A percentile compares a stretch with the other conserved stretches of the same genome.
These are phyloP conservation scores for Athalia rosae DNA, from an alignment of 2,888 invertebrate genomes.

Conservation along the genomic window DNA sequence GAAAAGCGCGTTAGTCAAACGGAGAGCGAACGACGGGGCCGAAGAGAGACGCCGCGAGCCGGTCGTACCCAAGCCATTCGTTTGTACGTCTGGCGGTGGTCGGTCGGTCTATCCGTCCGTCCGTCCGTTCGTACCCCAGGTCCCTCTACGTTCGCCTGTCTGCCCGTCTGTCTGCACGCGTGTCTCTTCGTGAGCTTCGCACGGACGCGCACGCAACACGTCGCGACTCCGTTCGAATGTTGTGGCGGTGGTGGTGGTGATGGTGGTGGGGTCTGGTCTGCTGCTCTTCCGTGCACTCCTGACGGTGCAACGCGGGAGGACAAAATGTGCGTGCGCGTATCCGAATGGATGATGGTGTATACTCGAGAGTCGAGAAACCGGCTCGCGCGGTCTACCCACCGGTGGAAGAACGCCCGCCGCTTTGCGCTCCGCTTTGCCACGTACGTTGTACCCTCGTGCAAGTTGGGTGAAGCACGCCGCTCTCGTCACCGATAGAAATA, in stretches of 20 bases:
- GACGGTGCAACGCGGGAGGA: neutral
- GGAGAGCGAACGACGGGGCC: neutral
- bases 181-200: slow-evolving; percentile 3
- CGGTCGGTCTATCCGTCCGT: too few relatives aligned
- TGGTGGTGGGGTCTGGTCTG: neutral
- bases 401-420: too few relatives aligned
- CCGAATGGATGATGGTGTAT: neutral
- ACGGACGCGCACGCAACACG: slow-evolving; percentile 23
- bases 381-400: too few relatives aligned
- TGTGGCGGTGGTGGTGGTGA: neutral
- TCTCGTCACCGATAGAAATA: neutral
- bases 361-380: slow-evolving; percentile 13
- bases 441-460: too few relatives aligned
- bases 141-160: slow-evolving; percentile 31
- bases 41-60: slow-evolving; percentile 8
- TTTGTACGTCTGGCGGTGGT: too few relatives aligned
- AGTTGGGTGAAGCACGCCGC: neutral
- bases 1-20: slow-evolving; percentile 17
- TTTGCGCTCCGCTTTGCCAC: too few relatives aligned
- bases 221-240: slow-evolving; percentile 24
- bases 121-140: too few relatives aligned
- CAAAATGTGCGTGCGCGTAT: slow-evolving; percentile 35
- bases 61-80: neutral
- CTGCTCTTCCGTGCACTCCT: neutral
- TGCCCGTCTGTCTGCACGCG: slow-evolving; percentile 23